These are phyloP conservation scores for Monochamus alternatus DNA, from an alignment of 2,888 invertebrate genomes.

Conservation along the genomic window DNA sequence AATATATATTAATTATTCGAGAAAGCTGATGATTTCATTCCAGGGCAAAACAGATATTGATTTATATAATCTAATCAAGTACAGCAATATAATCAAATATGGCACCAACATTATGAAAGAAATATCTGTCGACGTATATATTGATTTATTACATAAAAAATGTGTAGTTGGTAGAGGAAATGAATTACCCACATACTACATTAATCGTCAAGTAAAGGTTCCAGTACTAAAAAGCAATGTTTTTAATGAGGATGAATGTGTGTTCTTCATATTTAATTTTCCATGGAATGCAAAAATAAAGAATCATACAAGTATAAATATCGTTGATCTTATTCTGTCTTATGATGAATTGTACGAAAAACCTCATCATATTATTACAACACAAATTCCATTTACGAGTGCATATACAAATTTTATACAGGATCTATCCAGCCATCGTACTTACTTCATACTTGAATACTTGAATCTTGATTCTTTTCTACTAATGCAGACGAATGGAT, in stretches of 20 bases:
- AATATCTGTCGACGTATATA: constrained; percentile 15
- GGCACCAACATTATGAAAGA: not conserved
- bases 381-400: not conserved
- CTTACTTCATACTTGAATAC: constrained; percentile 4
- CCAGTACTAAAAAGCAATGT: constrained; percentile 4
- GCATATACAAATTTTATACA: not conserved
- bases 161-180: not conserved
- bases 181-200: constrained; percentile 12
- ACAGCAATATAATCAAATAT: no score
- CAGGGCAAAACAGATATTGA: constrained; percentile 1
- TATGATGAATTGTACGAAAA: not conserved
- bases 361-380: not conserved
- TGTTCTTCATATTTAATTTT: not conserved
- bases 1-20: not conserved
- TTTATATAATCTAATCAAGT: not conserved
- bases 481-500: constrained; percentile 15
- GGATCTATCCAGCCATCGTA: not conserved
- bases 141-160: not conserved
- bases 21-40: constrained; percentile 24
- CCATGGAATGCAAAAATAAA: constrained; percentile 14
- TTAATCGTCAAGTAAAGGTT: constrained; percentile 1
- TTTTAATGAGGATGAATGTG: constrained; percentile 4
- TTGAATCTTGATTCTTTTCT: not conserved
- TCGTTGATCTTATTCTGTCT: not conserved
- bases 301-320: not conserved